These are phyloP conservation scores for Halesus radiatus DNA, from an alignment of 1,140 invertebrate species.

Conservation along the genomic window DNA sequence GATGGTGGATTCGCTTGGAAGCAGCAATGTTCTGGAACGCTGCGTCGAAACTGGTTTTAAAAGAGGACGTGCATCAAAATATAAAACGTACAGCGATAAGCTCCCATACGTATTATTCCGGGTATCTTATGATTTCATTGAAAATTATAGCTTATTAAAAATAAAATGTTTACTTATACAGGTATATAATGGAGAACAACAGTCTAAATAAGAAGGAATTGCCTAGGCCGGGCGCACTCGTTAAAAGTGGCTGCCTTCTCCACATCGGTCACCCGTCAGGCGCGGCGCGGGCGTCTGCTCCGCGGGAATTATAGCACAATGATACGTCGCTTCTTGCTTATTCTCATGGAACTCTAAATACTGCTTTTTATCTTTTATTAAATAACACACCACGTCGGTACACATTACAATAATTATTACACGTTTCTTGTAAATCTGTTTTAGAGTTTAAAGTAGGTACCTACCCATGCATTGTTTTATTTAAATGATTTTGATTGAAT, in stretches of 20 bases:
- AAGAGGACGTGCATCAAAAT: slow-evolving; percentile 5
- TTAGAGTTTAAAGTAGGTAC: background rate
- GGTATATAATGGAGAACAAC: background rate
- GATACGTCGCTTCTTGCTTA: too few relatives aligned
- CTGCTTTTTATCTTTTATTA: too few relatives aligned
- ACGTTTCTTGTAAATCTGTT: background rate
- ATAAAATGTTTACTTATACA: slow-evolving; percentile 26
- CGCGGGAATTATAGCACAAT: too few relatives aligned
- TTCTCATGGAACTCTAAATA: too few relatives aligned
- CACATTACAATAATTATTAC: background rate
- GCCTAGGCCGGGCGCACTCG: background rate
- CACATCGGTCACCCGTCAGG: too few relatives aligned
- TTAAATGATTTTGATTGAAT: too few relatives aligned
- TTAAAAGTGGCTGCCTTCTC: background rate
- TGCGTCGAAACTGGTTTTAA: slow-evolving; percentile 22
- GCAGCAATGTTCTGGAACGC: slow-evolving; percentile 17
- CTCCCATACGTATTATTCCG: slow-evolving; percentile 1
- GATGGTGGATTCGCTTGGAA: slow-evolving; percentile 6
- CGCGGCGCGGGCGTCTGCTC: too few relatives aligned
- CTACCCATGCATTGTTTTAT: too few relatives aligned
- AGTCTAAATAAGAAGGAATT: slow-evolving; percentile 3
- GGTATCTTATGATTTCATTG: slow-evolving; percentile 25
- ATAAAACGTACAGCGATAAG: slow-evolving; percentile 2
- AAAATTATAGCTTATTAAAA: slow-evolving; percentile 35
- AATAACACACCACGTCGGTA: too few relatives aligned